phyloP scores from a whole-genome alignment of 2,888 invertebrate genomes.

The Stenodera caucasica region DNA sequence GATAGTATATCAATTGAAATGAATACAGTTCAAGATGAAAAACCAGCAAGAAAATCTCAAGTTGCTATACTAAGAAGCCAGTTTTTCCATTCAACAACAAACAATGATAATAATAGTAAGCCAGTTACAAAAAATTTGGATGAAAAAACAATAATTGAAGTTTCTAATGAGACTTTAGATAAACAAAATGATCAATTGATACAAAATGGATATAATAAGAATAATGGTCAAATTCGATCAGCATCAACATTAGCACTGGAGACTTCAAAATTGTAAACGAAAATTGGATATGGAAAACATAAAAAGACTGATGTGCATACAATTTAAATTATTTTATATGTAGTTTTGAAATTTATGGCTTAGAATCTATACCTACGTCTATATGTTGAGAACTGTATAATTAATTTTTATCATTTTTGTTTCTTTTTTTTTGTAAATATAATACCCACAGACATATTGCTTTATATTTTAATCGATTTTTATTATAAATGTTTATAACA shows the following conservation, averaged over 20 bases:
- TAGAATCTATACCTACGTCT: slow-evolving; percentile 10
- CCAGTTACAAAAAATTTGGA: slow-evolving; percentile 47
- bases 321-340: slow-evolving; percentile 32
- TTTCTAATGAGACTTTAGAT: slow-evolving; percentile 51
- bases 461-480: slow-evolving; percentile 18
- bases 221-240: neutral
- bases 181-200: slow-evolving; percentile 21
- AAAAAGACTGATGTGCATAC: slow-evolving; percentile 42
- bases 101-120: slow-evolving; percentile 37
- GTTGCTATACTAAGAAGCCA: slow-evolving; percentile 59
- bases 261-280: slow-evolving; percentile 42
- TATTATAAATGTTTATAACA: slow-evolving; percentile 12
- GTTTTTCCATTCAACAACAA: slow-evolving; percentile 56
- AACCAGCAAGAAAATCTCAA: slow-evolving; percentile 54
- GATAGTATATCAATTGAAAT: slow-evolving; percentile 54
- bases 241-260: slow-evolving; percentile 33
- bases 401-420: slow-evolving; percentile 10
- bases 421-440: slow-evolving; percentile 12
- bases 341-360: slow-evolving; percentile 18
- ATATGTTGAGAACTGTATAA: slow-evolving; percentile 14
- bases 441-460: slow-evolving; percentile 13
- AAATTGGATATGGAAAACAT: neutral
- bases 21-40: slow-evolving; percentile 40
- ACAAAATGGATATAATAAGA: neutral
- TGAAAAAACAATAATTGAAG: slow-evolving; percentile 51